These are phyloP conservation scores for Panthera uncia DNA, from an alignment of 2,113 vertebrate genomes.

Conservation along the genomic window DNA sequence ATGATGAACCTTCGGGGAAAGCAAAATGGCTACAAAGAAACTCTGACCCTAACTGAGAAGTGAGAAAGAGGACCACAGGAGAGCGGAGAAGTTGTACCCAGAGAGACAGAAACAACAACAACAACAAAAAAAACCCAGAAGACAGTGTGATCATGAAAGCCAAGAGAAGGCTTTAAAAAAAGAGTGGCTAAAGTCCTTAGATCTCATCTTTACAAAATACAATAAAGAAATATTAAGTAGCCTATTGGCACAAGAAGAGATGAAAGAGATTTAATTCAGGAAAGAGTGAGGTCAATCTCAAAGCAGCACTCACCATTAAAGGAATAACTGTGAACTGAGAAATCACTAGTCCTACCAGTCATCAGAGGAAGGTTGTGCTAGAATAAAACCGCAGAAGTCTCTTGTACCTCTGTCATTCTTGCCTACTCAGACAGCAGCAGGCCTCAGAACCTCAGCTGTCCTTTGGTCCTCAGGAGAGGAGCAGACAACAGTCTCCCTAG, in stretches of 20 bases:
- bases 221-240: not conserved
- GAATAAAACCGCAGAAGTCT: not conserved
- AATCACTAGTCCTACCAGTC: not conserved
- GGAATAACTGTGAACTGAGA: not conserved
- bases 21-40: not conserved
- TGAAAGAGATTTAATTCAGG: not conserved
- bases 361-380: not conserved
- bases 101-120: not conserved
- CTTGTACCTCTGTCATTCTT: not conserved
- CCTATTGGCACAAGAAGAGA: not conserved
- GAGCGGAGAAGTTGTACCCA: not conserved
- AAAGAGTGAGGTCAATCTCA: not conserved
- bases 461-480: not conserved
- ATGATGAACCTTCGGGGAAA: not conserved
- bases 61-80: not conserved
- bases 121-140: not conserved
- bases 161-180: not conserved
- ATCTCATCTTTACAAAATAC: not conserved
- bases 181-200: not conserved
- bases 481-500: not conserved
- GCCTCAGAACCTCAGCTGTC: not conserved
- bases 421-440: not conserved
- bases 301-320: not conserved
- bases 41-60: not conserved
- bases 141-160: not conserved